Evolutionary conservation across 1,140 invertebrate species (phyloP), one percentile per base, ranked within the genome.

Genomic region (Megalonaias nervosa): DNA sequence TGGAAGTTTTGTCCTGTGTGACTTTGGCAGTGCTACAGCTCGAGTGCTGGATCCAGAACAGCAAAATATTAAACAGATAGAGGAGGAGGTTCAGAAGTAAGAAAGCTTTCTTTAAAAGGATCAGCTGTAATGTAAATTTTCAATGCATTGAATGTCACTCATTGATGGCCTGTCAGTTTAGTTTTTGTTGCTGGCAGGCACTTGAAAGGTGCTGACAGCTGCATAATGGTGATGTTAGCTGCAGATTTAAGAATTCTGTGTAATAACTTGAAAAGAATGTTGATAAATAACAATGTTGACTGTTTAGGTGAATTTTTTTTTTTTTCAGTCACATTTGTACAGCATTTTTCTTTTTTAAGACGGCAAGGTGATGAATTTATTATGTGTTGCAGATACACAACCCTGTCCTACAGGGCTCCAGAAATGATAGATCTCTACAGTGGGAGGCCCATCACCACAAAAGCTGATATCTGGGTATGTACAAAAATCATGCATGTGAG

Each of bases 361-460:
- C 38, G 9, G 1, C 38, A 48, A 48, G 38, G 6, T 48, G 11
- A 48, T 48, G 38, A 11, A 48, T 48, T 48, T 48, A 55, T 75
- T 38, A 38, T 74, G 69, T 61, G 59, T 85, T 82, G 21, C 77
- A 92, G 92, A 87, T 98, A 98, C 89, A 99, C 97, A 9, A 99
- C 97, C 1, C 91, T 98, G 21, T 95, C 96, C 66, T 98, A 99
- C 90, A 93, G 97, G 85, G 93, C 97, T 21, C 97, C 97, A 26
- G 97, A 99, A 93, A 98, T 99, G 97, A 94, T 99, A 55, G 97
- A 99, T 91, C 93, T 99, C 82, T 99, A 98, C 90, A 94, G 93
- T 82, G 95, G 95, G 31, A 95, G 95, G 91, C 91, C 94, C 26
- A 97, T 98, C 74, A 96, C 96, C n/a, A 96, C 95, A 12, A 97